A percentile compares a stretch with the other conserved stretches of the same genome.
Evolutionary conservation across 2,113 vertebrate species (phyloP).

Genomic region (Sinocyclocheilus anophthalmus): DNA sequence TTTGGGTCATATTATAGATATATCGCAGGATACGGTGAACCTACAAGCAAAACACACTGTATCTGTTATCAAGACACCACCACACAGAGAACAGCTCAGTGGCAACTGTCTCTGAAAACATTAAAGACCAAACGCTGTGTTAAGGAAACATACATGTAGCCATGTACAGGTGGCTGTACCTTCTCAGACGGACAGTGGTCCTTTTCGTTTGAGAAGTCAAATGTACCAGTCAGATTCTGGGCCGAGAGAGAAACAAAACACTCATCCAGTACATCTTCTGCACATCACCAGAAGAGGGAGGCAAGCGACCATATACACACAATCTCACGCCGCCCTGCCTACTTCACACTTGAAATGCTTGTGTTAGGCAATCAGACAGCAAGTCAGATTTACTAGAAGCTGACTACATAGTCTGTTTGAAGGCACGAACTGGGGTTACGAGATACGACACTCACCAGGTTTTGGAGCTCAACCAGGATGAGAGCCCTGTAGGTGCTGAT

Average conservation of each 20-base stretch:
- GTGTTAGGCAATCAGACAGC: background rate
- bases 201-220: conserved; percentile 59
- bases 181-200: conserved; percentile 71
- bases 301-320: background rate
- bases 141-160: background rate
- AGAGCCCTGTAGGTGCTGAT: conserved; percentile 69
- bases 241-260: conserved; percentile 11
- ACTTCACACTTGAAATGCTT: background rate
- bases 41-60: conserved; percentile 48
- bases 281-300: conserved; percentile 34
- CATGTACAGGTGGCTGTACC: conserved; percentile 57
- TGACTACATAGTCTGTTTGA: background rate
- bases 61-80: background rate
- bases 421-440: background rate
- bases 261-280: background rate
- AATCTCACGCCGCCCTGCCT: background rate
- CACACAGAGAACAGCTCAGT: background rate
- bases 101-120: background rate
- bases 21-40: conserved; percentile 66
- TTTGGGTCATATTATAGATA: conserved; percentile 69
- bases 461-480: conserved; percentile 70
- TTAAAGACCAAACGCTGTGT: background rate
- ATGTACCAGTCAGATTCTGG: conserved; percentile 72
- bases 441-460: conserved; percentile 63
- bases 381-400: background rate